These are phyloP conservation scores for Muscicapa striata DNA, from an alignment of 2,797 vertebrate genomes.

Conservation along the genomic window DNA sequence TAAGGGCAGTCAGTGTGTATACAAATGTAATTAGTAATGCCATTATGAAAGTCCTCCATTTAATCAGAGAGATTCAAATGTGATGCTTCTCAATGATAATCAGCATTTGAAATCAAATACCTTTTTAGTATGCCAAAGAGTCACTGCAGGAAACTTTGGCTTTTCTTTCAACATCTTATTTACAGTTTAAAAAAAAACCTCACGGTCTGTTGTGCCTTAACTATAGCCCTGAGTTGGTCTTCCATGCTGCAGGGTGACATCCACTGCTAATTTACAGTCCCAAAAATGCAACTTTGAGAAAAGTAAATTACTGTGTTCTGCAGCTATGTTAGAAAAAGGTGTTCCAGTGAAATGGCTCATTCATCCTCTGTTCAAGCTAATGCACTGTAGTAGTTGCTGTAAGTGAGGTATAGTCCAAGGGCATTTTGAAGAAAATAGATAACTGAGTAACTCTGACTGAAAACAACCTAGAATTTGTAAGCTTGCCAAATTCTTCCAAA, in stretches of 20 bases:
- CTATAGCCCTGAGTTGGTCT: not conserved
- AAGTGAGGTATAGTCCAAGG: not conserved
- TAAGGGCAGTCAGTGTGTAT: constrained; percentile 48
- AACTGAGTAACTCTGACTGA: not conserved
- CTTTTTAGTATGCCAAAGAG: not conserved
- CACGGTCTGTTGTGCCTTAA: not conserved
- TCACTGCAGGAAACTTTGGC: not conserved
- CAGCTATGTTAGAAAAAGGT: not conserved
- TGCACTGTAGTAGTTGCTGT: not conserved
- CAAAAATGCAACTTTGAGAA: not conserved
- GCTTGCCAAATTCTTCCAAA: not conserved
- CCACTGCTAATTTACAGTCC: not conserved
- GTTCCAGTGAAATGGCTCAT: not conserved
- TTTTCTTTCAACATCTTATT: not conserved
- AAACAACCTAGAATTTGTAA: not conserved
- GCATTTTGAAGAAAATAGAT: constrained; percentile 5
- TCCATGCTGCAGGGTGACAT: not conserved
- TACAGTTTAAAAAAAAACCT: not conserved
- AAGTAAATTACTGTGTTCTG: not conserved
- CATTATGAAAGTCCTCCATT: constrained; percentile 45
- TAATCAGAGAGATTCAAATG: constrained; percentile 44
- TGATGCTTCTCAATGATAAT: not conserved
- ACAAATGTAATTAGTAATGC: constrained; percentile 43
- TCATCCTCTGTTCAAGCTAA: not conserved
- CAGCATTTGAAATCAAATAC: constrained; percentile 1